Percentiles rank a stretch among this genome's conserved stretches.
These are phyloP conservation scores for Apeira syringaria DNA, from an alignment of 2,888 invertebrate genomes.

Conservation along the genomic window DNA sequence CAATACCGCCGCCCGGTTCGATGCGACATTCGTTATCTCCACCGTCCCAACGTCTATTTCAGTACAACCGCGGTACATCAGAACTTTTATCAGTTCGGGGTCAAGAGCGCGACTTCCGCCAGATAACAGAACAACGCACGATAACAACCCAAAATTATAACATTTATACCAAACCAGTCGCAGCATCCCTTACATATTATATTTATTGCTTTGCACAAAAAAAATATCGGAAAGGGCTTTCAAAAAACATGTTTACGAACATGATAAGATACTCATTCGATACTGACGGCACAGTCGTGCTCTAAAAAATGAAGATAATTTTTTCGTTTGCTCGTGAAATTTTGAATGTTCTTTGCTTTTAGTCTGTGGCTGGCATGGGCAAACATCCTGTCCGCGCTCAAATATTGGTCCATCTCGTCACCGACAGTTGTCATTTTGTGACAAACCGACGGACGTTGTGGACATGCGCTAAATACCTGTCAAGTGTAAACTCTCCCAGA, in stretches of 20 bases:
- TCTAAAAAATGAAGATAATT: constrained; percentile 42
- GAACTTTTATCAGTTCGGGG: constrained; percentile 62
- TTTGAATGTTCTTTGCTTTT: constrained; percentile 70
- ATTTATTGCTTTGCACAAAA: constrained; percentile 55
- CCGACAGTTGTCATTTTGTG: constrained; percentile 39
- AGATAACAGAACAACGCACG: constrained; percentile 47
- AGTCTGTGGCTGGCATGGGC: constrained; percentile 57
- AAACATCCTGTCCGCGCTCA: constrained; percentile 75
- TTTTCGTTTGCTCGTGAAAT: constrained; percentile 55
- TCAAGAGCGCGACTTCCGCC: constrained; percentile 80
- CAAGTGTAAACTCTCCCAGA: constrained; percentile 36
- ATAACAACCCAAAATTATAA: constrained; percentile 38
- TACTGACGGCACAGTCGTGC: constrained; percentile 38
- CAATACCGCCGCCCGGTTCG: too few relatives aligned
- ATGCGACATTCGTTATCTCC: constrained; percentile 36
- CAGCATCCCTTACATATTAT: constrained; percentile 65
- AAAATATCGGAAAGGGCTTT: constrained; percentile 41
- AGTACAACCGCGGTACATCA: constrained; percentile 32
- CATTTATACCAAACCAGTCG: constrained; percentile 42
- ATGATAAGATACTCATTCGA: constrained; percentile 55
- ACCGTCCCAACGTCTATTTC: constrained; percentile 50
- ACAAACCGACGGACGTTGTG: constrained; percentile 55
- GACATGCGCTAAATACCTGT: constrained; percentile 64
- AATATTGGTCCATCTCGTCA: constrained; percentile 64
- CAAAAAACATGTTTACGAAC: constrained; percentile 44